These are phyloP conservation scores for Dichetophora obliterata DNA, from an alignment of 2,888 invertebrate species.

Conservation along the genomic window DNA sequence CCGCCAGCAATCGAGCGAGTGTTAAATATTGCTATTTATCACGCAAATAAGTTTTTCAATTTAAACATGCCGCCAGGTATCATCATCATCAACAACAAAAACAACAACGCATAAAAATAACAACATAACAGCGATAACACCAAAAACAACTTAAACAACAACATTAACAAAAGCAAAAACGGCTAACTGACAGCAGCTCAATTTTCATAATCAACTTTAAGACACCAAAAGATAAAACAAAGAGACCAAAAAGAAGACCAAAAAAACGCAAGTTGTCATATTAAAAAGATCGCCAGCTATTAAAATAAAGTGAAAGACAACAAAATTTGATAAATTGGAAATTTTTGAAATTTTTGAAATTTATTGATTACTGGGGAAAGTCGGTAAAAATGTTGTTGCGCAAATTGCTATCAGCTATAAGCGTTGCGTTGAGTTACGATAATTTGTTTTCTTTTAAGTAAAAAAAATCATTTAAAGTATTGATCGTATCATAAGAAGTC, in stretches of 20 bases:
- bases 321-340: too few species aligned
- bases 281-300: too few species aligned
- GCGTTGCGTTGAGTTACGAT: too few species aligned
- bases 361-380: too few species aligned
- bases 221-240: constrained; percentile 28
- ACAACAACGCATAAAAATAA: constrained; percentile 49
- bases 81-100: constrained; percentile 56
- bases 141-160: constrained; percentile 23
- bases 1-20: constrained; percentile 47
- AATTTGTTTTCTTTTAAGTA: too few species aligned
- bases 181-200: constrained; percentile 47
- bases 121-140: constrained; percentile 16
- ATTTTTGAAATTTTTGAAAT: too few species aligned
- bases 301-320: too few species aligned
- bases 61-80: constrained; percentile 69
- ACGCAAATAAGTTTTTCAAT: constrained; percentile 70
- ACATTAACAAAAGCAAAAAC: constrained; percentile 35
- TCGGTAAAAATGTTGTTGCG: too few species aligned
- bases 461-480: too few species aligned
- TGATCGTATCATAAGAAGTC: too few species aligned
- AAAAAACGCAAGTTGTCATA: constrained; percentile 13
- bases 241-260: constrained; percentile 17
- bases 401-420: too few species aligned
- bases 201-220: constrained; percentile 49
- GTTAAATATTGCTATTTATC: constrained; percentile 70